Percentiles rank a stretch among this genome's conserved stretches.
Evolutionary conservation across 1,140 invertebrate genomes (phyloP).

Genomic region (Triops longicaudatus): DNA sequence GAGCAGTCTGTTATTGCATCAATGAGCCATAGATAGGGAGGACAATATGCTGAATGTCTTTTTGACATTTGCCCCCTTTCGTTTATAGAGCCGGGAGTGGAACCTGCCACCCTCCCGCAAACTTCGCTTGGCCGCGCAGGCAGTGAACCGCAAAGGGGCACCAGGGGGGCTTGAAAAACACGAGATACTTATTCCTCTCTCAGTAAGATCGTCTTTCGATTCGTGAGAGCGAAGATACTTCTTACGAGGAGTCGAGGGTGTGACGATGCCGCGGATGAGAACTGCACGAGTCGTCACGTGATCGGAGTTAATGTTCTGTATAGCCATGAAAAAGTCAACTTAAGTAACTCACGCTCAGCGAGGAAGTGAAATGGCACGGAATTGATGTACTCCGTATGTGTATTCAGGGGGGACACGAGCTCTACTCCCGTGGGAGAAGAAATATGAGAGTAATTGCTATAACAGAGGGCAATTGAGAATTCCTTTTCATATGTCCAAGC

Average conservation of each 20-base stretch:
- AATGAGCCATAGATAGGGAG: slow-evolving; percentile 14
- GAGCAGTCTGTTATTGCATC: slow-evolving; percentile 14
- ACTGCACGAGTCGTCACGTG: background rate
- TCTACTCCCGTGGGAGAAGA: too few relatives aligned
- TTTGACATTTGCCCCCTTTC: slow-evolving; percentile 7
- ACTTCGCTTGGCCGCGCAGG: slow-evolving; percentile 9
- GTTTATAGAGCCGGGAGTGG: background rate
- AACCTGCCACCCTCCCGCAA: slow-evolving; percentile 11
- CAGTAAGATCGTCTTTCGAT: background rate
- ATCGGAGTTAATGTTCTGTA: slow-evolving; percentile 8
- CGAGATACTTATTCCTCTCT: background rate
- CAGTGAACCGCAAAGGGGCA: slow-evolving; percentile 9
- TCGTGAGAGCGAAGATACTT: background rate
- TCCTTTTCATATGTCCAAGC: too few relatives aligned
- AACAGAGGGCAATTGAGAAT: too few relatives aligned
- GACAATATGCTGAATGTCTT: slow-evolving; percentile 15
- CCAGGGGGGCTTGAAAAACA: background rate
- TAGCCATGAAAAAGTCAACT: slow-evolving; percentile 6
- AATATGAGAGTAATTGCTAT: too few relatives aligned
- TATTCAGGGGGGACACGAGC: too few relatives aligned
- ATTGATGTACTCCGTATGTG: background rate
- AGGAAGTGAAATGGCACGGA: background rate
- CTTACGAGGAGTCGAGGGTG: background rate
- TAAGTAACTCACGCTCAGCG: background rate
- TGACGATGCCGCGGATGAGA: background rate